Conservation (phyloP, 2,888 invertebrate species). For the Scrobipalpa atriplicella region DNA sequence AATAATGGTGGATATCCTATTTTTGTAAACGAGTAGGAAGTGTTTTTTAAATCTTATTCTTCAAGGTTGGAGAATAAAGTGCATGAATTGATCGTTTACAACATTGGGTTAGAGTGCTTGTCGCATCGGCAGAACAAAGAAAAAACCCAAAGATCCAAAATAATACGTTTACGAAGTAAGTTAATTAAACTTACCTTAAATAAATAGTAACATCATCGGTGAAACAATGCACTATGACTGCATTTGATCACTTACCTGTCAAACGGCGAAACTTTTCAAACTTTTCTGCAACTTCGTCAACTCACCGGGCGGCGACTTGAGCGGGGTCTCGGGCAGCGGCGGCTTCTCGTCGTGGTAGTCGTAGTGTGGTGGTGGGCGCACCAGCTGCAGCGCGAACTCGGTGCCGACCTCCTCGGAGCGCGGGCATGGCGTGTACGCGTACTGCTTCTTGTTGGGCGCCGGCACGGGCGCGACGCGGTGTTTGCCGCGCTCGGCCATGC, state of each 20-base stretch:
- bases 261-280: constrained; percentile 25
- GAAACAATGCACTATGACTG: too few species aligned
- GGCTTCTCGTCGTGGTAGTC: constrained; percentile 40
- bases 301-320: constrained; percentile 65
- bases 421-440: constrained; percentile 79
- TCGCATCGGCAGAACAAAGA: too few species aligned
- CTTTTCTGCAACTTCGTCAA: constrained; percentile 18
- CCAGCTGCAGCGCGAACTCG: constrained; percentile 68
- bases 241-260: constrained; percentile 10
- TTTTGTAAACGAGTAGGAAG: constrained; percentile 29
- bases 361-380: constrained; percentile 38
- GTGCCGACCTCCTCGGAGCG: constrained; percentile 80
- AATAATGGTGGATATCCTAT: constrained; percentile 18
- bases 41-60: background rate
- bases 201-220: too few species aligned
- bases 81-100: too few species aligned
- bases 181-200: too few species aligned
- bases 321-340: constrained; percentile 54
- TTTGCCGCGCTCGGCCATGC: constrained; percentile 79
- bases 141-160: too few species aligned
- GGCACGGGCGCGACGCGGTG: constrained; percentile 78
- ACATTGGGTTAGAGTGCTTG: too few species aligned
- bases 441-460: constrained; percentile 74
- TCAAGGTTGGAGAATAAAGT: too few species aligned
- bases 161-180: too few species aligned